A percentile compares a stretch with the other conserved stretches of the same genome.
phyloP scores from a whole-genome alignment of 2,113 vertebrate species.

The Xyrauchen texanus region DNA sequence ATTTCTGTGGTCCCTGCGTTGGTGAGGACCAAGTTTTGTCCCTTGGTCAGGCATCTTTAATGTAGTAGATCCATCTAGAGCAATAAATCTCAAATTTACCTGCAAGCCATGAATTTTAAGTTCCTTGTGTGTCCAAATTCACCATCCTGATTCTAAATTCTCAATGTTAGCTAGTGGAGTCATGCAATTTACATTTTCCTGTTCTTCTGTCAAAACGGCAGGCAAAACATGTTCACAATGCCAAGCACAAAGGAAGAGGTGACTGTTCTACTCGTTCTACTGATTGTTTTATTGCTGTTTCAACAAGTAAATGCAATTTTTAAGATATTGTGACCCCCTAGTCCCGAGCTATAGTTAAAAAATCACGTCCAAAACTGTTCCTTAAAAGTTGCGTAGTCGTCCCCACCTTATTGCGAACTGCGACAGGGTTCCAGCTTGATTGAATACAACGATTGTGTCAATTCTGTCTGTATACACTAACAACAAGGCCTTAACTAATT shows the following conservation, averaged over 20 bases:
- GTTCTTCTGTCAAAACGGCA: conserved; percentile 20
- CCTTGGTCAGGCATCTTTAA: conserved; percentile 51
- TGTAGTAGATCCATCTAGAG: conserved; percentile 52
- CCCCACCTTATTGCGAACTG: not conserved
- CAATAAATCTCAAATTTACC: conserved; percentile 59
- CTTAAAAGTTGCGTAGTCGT: conserved; percentile 1
- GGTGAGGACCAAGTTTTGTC: conserved; percentile 43
- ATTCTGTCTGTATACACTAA: conserved; percentile 39
- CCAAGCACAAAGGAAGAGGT: conserved; percentile 51
- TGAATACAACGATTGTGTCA: conserved; percentile 33
- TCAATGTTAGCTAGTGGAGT: conserved; percentile 7
- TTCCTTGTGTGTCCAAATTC: conserved; percentile 31
- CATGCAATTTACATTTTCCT: conserved; percentile 30
- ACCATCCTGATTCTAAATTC: conserved; percentile 30
- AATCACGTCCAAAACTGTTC: not conserved
- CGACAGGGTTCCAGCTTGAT: conserved; percentile 21
- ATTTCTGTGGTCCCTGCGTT: conserved; percentile 43
- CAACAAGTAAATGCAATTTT: conserved; percentile 19
- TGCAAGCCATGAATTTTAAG: conserved; percentile 51
- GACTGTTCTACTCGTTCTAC: not conserved
- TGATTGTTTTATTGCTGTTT: conserved; percentile 6
- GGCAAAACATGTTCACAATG: conserved; percentile 31
- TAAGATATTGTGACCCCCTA: not conserved
- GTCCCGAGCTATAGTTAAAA: too few species aligned
- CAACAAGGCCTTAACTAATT: conserved; percentile 48